Evolutionary conservation across 2,888 invertebrate species (phyloP), one percentile per base, ranked within the genome.

Genomic region (Platerodrilus igneus): DNA sequence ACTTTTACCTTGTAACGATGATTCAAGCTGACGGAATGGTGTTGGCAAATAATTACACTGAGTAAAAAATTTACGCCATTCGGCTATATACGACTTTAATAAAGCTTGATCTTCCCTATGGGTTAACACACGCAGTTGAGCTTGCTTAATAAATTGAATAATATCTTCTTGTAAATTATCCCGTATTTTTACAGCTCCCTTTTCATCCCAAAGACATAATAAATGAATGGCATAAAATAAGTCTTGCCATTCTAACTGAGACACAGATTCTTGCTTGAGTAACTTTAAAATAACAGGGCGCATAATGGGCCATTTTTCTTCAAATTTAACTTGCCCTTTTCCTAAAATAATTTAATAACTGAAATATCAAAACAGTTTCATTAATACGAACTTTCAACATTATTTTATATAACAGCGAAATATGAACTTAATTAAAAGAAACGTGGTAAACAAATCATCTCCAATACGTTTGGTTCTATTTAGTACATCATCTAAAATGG

Each of bases 51-150:
- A 97, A 66, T 90, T 88, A 69, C 96, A 95, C 67, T 99, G 97
- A 3, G 93, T 90, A 65, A 95, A 96, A 73, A 96, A 99, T 64
- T 93, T 94, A 31, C 92, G 80, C 99, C 99, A 99, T 70, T 99
- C 97, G 4, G 86, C 81, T 55, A 97, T 97, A 66, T 99, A 99
- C 1, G 95, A 90, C 68, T 92, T 93, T 4, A 99, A 74, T 20
- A 99, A 75, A 1, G 94, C 92, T 64, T 95, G 93, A 58, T 97
- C 96, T 62, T 96, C 95, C 47, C 89, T 79, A 62, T 95, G 90
- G 1, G 88, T 83, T 49, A 93, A 72, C 2, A 99, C 95, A 56
- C 91, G 76, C 58, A 78, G 79, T 67, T 94, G 93, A 17, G 94
- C 94, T 65, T 92, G 86, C 62, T 86, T 86, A 52, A 96, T 95